phyloP scores from a whole-genome alignment of 1,140 invertebrate species.

The Dinoponera quadriceps region DNA sequence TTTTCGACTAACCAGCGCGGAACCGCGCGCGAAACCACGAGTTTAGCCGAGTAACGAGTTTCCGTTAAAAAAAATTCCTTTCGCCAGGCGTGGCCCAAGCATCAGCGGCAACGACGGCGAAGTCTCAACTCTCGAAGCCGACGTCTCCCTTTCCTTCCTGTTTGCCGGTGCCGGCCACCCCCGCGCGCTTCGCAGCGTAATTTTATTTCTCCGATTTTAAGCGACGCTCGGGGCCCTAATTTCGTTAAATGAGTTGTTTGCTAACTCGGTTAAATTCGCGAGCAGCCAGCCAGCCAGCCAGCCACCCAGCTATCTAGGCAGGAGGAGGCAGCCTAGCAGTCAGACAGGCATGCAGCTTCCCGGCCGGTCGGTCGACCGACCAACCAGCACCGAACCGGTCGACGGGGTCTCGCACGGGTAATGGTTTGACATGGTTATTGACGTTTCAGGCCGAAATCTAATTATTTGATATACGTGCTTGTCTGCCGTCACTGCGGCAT shows the following conservation, averaged over 20 bases:
- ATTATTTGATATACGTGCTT: slow-evolving; percentile 84
- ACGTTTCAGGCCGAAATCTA: slow-evolving; percentile 84
- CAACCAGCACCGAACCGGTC: slow-evolving; percentile 76
- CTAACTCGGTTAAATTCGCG: slow-evolving; percentile 84
- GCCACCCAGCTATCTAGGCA: slow-evolving; percentile 54
- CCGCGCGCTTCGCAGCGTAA: slow-evolving; percentile 75
- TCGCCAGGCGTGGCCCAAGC: neutral
- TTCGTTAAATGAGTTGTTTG: slow-evolving; percentile 86
- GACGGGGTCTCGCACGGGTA: slow-evolving; percentile 79
- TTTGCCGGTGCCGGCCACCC: slow-evolving; percentile 52
- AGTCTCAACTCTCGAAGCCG: slow-evolving; percentile 48
- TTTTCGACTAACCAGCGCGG: slow-evolving; percentile 3
- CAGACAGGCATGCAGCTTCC: slow-evolving; percentile 67
- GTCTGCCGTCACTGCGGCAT: slow-evolving; percentile 74
- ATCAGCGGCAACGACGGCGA: neutral
- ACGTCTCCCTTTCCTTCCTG: slow-evolving; percentile 45
- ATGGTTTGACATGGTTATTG: slow-evolving; percentile 86
- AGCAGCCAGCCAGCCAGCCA: slow-evolving; percentile 66
- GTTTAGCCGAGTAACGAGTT: slow-evolving; percentile 37
- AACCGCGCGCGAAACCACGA: slow-evolving; percentile 1
- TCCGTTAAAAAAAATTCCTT: slow-evolving; percentile 53
- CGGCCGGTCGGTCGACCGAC: slow-evolving; percentile 56
- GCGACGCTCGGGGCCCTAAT: slow-evolving; percentile 83
- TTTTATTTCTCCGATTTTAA: slow-evolving; percentile 85
- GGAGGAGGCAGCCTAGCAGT: slow-evolving; percentile 55